Evolutionary conservation across 2,113 vertebrate species (phyloP).

Genomic region (Oxygymnocypris stewartii): DNA sequence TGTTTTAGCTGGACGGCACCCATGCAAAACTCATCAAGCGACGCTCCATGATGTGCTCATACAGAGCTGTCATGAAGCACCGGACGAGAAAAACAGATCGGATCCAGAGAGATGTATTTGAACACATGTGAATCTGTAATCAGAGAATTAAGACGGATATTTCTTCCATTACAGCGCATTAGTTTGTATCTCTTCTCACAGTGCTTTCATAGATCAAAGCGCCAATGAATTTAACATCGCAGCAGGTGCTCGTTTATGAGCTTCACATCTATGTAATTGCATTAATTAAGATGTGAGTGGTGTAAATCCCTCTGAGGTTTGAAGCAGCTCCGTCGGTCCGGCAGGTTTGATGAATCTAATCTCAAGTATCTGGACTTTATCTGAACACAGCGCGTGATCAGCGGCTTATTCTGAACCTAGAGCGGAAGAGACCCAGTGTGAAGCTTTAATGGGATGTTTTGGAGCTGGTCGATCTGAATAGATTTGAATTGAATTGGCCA

Average conservation of each 20-base stretch:
- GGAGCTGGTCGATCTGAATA: background rate
- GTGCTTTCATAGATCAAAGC: constrained; percentile 34
- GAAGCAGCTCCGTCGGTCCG: background rate
- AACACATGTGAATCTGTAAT: background rate
- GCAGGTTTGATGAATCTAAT: constrained; percentile 41
- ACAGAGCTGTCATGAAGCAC: constrained; percentile 45
- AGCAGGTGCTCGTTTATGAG: constrained; percentile 27
- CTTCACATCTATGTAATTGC: constrained; percentile 29
- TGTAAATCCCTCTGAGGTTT: background rate
- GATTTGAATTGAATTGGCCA: background rate
- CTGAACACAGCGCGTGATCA: background rate
- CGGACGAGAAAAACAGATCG: constrained; percentile 7
- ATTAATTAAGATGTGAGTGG: constrained; percentile 25
- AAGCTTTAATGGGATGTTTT: background rate
- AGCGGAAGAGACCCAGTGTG: background rate
- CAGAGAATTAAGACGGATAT: background rate
- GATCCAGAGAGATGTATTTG: background rate
- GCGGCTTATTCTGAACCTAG: background rate
- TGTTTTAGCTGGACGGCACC: constrained; percentile 63
- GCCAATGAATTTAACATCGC: constrained; percentile 13
- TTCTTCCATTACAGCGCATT: constrained; percentile 19
- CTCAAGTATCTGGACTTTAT: constrained; percentile 1
- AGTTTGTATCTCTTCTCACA: background rate
- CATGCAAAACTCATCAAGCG: constrained; percentile 59
- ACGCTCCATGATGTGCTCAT: constrained; percentile 58